Percentiles rank a stretch among this genome's conserved stretches.
These are phyloP conservation scores for Cynopterus sphinx DNA, from an alignment of 2,797 vertebrate genomes.

Conservation along the genomic window DNA sequence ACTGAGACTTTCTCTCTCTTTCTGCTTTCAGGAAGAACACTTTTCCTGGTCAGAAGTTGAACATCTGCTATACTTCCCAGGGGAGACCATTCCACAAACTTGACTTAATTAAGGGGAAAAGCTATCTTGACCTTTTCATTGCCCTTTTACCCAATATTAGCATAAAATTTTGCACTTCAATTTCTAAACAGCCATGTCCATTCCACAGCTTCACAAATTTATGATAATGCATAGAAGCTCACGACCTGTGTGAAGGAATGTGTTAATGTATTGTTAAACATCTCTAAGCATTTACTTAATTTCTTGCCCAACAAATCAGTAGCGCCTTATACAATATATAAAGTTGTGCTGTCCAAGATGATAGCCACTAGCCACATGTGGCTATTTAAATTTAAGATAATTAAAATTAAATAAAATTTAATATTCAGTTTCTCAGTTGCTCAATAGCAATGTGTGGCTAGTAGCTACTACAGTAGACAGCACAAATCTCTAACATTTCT, in stretches of 20 bases:
- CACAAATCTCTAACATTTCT: background rate
- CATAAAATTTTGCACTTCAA: constrained; percentile 26
- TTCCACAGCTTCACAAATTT: constrained; percentile 11
- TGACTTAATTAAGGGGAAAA: constrained; percentile 56
- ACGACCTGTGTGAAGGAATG: background rate
- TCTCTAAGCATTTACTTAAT: constrained; percentile 20
- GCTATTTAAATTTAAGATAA: constrained; percentile 38
- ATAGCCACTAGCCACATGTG: constrained; percentile 8
- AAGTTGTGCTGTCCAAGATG: constrained; percentile 14
- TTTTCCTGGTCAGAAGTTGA: background rate
- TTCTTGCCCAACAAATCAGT: constrained; percentile 2
- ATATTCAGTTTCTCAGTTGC: constrained; percentile 24
- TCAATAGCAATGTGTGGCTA: background rate
- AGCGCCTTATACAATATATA: constrained; percentile 38
- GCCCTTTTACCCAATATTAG: constrained; percentile 9
- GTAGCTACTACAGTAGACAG: background rate
- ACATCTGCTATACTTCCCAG: background rate
- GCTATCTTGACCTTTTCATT: constrained; percentile 31
- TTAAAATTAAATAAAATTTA: constrained; percentile 49
- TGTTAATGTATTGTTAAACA: background rate
- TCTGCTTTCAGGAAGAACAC: constrained; percentile 38
- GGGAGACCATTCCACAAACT: background rate
- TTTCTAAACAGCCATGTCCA: constrained; percentile 43
- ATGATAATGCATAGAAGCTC: constrained; percentile 21
- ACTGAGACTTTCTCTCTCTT: background rate